Percentiles rank a stretch among this genome's conserved stretches.
Conservation (phyloP, 2,113 vertebrate species). For the Chiloscyllium plagiosum region DNA sequence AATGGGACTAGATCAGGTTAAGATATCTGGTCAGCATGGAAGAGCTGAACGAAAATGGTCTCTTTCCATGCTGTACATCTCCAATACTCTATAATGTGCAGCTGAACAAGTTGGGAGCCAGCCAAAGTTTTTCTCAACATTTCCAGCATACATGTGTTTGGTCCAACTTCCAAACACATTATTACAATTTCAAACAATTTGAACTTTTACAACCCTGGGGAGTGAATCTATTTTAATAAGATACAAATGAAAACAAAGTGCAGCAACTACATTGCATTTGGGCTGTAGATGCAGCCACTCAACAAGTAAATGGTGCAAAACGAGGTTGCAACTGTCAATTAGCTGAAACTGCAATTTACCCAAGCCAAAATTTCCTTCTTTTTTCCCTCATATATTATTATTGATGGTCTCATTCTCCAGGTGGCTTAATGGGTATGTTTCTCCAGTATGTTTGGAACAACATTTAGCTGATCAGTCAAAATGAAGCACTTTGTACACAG, state of each 20-base stretch:
- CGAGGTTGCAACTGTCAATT: not conserved
- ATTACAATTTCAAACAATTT: not conserved
- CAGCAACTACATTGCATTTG: not conserved
- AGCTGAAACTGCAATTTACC: not conserved
- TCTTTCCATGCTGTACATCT: no score
- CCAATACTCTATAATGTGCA: not conserved
- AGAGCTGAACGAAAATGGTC: no score
- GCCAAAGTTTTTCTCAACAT: not conserved
- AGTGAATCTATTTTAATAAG: not conserved
- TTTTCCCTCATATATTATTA: not conserved
- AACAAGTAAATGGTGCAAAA: not conserved
- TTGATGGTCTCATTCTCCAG: not conserved
- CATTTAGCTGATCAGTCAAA: not conserved
- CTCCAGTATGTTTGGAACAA: not conserved
- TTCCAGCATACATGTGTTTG: not conserved
- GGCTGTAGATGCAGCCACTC: not conserved
- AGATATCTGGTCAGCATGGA: no score
- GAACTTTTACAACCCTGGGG: not conserved
- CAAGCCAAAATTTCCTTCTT: not conserved
- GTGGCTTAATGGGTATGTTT: not conserved
- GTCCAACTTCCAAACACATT: not conserved
- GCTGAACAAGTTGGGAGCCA: not conserved
- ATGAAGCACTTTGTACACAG: not conserved
- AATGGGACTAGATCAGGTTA: no score
- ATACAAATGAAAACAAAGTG: not conserved